These are phyloP conservation scores for Anthopleura sola DNA, from an alignment of 64 coral and sea anemone genomes.

Conservation along the genomic window DNA sequence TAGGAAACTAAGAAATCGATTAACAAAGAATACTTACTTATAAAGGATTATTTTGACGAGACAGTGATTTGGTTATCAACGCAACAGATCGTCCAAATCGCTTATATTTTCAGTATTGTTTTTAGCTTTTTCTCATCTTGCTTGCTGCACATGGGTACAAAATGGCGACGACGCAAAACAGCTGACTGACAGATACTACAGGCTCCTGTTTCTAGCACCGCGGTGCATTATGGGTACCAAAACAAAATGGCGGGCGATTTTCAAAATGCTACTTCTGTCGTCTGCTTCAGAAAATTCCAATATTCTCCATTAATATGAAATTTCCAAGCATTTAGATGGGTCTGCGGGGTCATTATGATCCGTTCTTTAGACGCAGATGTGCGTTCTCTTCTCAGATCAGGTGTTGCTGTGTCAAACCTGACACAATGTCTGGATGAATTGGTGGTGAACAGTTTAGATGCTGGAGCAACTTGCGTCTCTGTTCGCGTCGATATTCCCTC, in stretches of 20 bases:
- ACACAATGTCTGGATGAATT: conserved; percentile 94
- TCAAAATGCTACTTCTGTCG: neutral
- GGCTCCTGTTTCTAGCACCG: neutral
- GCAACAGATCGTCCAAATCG: neutral
- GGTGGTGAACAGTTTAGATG: conserved; percentile 88
- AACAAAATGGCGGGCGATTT: conserved; percentile 20
- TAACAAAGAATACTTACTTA: neutral
- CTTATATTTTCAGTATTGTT: neutral
- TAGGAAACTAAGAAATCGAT: neutral
- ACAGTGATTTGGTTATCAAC: neutral
- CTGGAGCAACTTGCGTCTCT: conserved; percentile 69
- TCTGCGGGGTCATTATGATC: conserved; percentile 45
- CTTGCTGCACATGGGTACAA: conserved; percentile 2
- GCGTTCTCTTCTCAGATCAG: conserved; percentile 80
- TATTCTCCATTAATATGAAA: neutral
- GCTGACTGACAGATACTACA: neutral
- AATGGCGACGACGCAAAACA: neutral
- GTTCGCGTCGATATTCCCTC: conserved; percentile 74
- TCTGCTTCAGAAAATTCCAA: conserved; percentile 2
- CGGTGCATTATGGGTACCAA: conserved; percentile 12
- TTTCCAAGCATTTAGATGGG: conserved; percentile 6
- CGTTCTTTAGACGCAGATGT: conserved; percentile 69
- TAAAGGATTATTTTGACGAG: neutral
- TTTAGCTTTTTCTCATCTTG: neutral
- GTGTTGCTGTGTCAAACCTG: conserved; percentile 73